Percentiles rank a stretch among this genome's conserved stretches.
Evolutionary conservation across 2,888 invertebrate genomes (phyloP).

Genomic region (Tipula confusa): DNA sequence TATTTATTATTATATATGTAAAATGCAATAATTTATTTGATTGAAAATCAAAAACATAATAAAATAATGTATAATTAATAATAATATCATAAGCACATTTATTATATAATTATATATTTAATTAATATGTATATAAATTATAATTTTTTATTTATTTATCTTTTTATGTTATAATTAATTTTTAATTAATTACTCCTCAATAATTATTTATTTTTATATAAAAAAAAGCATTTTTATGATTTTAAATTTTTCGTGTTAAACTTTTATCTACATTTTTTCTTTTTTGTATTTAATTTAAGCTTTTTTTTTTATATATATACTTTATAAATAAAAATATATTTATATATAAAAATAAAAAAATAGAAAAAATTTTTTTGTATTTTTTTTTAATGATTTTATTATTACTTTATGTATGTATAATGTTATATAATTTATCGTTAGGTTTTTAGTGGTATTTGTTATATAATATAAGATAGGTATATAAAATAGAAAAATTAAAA

Average conservation of each 20-base stretch:
- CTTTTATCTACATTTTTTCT: slow-evolving; percentile 13
- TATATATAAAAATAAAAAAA: slow-evolving; percentile 25
- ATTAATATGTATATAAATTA: not conserved
- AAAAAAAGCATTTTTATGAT: not conserved
- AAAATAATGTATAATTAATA: not conserved
- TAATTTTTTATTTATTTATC: not conserved
- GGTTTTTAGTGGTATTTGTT: not conserved
- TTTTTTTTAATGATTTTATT: not conserved
- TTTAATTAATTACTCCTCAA: not conserved
- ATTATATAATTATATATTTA: not conserved
- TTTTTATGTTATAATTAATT: not conserved
- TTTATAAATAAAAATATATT: not conserved
- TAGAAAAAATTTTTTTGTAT: not conserved
- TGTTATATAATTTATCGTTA: not conserved
- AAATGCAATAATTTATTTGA: not conserved
- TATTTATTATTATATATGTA: not conserved
- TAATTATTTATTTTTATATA: not conserved
- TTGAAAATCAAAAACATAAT: not conserved
- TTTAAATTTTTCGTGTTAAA: not conserved
- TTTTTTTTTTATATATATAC: not conserved
- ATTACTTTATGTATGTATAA: not conserved
- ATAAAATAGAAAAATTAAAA: not conserved
- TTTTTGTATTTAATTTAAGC: not conserved
- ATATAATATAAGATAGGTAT: not conserved
- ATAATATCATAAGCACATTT: not conserved